A percentile compares a stretch with the other conserved stretches of the same genome.
Conservation (phyloP, 1,140 invertebrate genomes). For the Hyphantria cunea region DNA sequence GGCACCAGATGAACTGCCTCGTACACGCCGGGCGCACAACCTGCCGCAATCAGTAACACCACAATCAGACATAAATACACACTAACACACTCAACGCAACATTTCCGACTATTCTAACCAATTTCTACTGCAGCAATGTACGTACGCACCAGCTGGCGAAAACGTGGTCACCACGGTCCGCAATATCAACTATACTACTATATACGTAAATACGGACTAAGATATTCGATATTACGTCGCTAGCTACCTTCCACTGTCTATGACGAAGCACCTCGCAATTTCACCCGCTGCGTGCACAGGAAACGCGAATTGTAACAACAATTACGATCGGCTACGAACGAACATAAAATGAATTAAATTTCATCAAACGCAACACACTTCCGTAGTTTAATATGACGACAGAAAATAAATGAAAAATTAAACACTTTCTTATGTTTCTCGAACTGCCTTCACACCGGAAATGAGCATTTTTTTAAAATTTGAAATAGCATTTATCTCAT, state of each 20-base stretch:
- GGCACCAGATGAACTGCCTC: constrained; percentile 62
- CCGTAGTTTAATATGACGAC: constrained; percentile 75
- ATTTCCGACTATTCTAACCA: constrained; percentile 52
- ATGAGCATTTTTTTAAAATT: constrained; percentile 62
- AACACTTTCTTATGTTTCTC: constrained; percentile 79
- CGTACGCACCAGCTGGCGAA: constrained; percentile 76
- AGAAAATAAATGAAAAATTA: constrained; percentile 80
- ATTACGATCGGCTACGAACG: constrained; percentile 52
- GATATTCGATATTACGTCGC: constrained; percentile 72
- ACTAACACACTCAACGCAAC: constrained; percentile 33
- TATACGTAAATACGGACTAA: constrained; percentile 71
- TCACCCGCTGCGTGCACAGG: constrained; percentile 42
- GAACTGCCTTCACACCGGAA: constrained; percentile 78
- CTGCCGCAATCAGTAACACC: constrained; percentile 64
- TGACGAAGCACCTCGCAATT: constrained; percentile 62
- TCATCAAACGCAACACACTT: constrained; percentile 68
- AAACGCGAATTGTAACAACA: constrained; percentile 50
- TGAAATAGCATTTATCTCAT: constrained; percentile 53
- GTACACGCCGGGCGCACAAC: constrained; percentile 66
- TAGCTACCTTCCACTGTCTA: constrained; percentile 71
- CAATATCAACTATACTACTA: constrained; percentile 57
- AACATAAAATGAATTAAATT: constrained; percentile 73
- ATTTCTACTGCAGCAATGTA: constrained; percentile 62
- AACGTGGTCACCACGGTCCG: constrained; percentile 72
- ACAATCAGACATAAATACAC: constrained; percentile 43